Evolutionary conservation across 2,888 invertebrate species (phyloP).

Genomic region (Tachina lurida): DNA sequence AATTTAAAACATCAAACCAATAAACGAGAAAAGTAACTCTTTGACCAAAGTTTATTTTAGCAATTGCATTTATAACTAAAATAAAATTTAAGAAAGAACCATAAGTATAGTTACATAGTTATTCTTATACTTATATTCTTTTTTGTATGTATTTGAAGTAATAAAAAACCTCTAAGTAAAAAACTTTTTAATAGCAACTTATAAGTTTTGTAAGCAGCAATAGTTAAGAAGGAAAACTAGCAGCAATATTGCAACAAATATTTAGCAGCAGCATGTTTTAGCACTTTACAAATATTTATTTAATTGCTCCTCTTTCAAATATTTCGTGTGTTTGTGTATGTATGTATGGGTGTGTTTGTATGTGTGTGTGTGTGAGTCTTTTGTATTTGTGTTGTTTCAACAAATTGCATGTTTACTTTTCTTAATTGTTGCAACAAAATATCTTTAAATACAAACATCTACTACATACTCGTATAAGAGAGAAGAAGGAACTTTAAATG

Average conservation of each 20-base stretch:
- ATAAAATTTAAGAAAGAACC: conserved; percentile 42
- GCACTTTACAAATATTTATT: conserved; percentile 52
- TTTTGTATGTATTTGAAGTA: conserved; percentile 27
- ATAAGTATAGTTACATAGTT: conserved; percentile 52
- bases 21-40: conserved; percentile 16
- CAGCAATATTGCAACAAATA: conserved; percentile 48
- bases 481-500: conserved; percentile 19
- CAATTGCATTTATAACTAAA: conserved; percentile 36
- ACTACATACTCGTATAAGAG: not conserved
- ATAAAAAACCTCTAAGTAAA: conserved; percentile 34
- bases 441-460: conserved; percentile 48
- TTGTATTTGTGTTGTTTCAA: conserved; percentile 57
- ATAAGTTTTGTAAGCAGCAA: conserved; percentile 43
- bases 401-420: conserved; percentile 71
- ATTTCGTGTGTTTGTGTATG: not conserved
- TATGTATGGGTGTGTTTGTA: conserved; percentile 12
- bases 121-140: not conserved
- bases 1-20: conserved; percentile 34
- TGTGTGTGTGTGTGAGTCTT: conserved; percentile 4
- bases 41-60: conserved; percentile 35
- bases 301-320: conserved; percentile 47
- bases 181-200: conserved; percentile 58
- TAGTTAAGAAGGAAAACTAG: not conserved
- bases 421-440: conserved; percentile 69
- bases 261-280: conserved; percentile 59